Evolutionary conservation across 2,797 vertebrate species (phyloP).

Genomic region (Nasua narica): DNA sequence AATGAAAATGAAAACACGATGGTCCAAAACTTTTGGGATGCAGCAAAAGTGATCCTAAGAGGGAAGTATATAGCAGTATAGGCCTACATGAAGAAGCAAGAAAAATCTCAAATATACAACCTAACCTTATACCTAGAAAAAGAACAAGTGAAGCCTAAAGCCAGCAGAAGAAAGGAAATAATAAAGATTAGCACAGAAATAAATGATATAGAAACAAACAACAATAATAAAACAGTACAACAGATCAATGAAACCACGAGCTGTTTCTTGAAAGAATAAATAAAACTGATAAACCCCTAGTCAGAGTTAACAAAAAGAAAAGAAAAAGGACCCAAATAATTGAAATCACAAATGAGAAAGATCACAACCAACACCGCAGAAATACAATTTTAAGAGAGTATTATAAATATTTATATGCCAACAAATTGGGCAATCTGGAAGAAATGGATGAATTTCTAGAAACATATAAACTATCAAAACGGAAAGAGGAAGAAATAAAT

Average conservation of each 20-base stretch:
- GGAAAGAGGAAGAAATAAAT: neutral
- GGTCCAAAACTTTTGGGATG: neutral
- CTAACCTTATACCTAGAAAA: neutral
- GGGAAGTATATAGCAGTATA: neutral
- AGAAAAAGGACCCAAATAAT: neutral
- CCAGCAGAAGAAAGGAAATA: neutral
- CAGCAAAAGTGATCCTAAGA: neutral
- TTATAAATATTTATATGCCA: neutral
- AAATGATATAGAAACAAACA: neutral
- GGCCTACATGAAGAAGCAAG: neutral
- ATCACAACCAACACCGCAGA: neutral
- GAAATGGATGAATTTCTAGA: neutral
- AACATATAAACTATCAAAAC: neutral
- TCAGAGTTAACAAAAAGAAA: neutral
- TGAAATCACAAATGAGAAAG: neutral
- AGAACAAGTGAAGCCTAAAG: neutral
- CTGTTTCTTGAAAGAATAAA: neutral
- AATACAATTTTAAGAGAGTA: neutral
- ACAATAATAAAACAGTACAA: neutral
- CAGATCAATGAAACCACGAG: neutral
- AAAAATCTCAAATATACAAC: neutral
- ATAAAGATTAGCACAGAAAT: neutral
- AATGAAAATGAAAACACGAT: neutral
- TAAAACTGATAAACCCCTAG: neutral
- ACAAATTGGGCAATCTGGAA: neutral